phyloP scores from a whole-genome alignment of 2,888 invertebrate genomes.

The Orthonevra nobilis region DNA sequence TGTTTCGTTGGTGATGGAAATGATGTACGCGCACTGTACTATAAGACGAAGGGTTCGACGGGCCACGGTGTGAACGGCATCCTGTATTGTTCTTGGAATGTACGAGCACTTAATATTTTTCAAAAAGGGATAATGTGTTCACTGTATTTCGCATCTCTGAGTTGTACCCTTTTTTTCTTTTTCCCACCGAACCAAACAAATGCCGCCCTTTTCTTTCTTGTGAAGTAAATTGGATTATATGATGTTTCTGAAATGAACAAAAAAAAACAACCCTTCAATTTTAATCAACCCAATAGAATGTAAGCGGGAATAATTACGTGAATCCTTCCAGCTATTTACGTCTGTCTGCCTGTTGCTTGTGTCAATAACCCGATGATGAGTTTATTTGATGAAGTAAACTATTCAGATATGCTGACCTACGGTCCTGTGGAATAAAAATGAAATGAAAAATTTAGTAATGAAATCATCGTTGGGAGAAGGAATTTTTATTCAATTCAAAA shows the following conservation, averaged over 20 bases:
- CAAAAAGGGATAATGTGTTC: constrained; percentile 36
- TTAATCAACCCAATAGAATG: constrained; percentile 29
- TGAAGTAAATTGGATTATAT: constrained; percentile 34
- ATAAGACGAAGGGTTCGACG: constrained; percentile 26
- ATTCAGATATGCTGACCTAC: background rate
- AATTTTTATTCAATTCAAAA: no score
- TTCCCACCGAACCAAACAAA: background rate
- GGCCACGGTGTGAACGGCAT: constrained; percentile 44
- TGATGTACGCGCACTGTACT: constrained; percentile 26
- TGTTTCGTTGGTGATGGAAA: background rate
- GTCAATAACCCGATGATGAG: constrained; percentile 34
- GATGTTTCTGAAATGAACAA: constrained; percentile 15
- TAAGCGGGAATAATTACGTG: constrained; percentile 51
- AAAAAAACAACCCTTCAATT: background rate
- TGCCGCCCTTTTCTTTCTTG: no score
- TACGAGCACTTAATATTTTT: background rate
- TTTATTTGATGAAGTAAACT: constrained; percentile 45
- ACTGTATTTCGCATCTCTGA: constrained; percentile 47
- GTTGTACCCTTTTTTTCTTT: background rate
- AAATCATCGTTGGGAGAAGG: no score
- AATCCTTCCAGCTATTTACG: constrained; percentile 21
- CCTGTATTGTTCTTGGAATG: constrained; percentile 29
- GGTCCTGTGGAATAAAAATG: no score
- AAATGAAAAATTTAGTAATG: no score
- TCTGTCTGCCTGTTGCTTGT: background rate